Conservation (phyloP, 2,888 invertebrate species). For the Limenitis camilla region DNA sequence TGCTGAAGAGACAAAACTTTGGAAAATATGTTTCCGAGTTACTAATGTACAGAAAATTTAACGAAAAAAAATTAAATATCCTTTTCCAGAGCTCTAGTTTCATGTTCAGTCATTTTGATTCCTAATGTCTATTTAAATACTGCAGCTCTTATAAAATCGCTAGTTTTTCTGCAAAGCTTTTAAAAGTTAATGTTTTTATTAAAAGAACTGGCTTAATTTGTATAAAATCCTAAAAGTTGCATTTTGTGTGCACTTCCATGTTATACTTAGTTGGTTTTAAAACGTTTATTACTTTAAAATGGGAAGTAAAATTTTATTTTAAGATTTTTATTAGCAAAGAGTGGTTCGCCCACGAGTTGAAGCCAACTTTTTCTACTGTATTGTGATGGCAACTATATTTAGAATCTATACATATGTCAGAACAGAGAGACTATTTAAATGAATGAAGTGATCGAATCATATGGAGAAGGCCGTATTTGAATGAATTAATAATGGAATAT, state of each 20-base stretch:
- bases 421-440: too few relatives aligned
- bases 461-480: too few relatives aligned
- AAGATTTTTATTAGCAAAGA: too few relatives aligned
- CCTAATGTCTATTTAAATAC: constrained; percentile 43
- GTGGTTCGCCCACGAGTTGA: too few relatives aligned
- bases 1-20: too few relatives aligned
- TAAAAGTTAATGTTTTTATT: constrained; percentile 8
- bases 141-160: constrained; percentile 26
- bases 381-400: too few relatives aligned
- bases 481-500: too few relatives aligned
- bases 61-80: neutral
- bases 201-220: constrained; percentile 3
- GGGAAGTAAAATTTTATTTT: too few relatives aligned
- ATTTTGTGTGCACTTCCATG: neutral
- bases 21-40: neutral
- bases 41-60: neutral
- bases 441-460: too few relatives aligned
- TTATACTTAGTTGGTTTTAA: neutral
- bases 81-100: constrained; percentile 21
- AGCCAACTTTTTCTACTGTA: too few relatives aligned
- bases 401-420: too few relatives aligned
- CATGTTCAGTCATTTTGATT: constrained; percentile 32
- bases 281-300: too few relatives aligned
- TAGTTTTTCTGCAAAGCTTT: constrained; percentile 10
- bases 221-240: constrained; percentile 2